phyloP scores from a whole-genome alignment of 2,797 vertebrate species.

The Trematomus bernacchii region DNA sequence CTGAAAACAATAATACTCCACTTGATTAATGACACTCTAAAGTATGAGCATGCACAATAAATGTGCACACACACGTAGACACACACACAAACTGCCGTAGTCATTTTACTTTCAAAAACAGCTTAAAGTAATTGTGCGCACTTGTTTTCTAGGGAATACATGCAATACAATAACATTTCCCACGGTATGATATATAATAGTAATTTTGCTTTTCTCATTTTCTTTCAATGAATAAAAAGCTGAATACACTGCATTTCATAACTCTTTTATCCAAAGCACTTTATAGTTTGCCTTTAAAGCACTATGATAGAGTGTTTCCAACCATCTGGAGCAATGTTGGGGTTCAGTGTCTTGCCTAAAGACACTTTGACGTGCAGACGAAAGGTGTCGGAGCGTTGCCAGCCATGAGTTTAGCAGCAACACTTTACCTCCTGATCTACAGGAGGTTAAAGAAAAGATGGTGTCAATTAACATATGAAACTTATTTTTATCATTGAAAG shows the following conservation, averaged over 20 bases:
- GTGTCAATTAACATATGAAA: not conserved
- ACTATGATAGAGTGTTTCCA: not conserved
- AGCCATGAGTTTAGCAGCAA: constrained; percentile 1
- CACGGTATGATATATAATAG: not conserved
- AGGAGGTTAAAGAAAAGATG: not conserved
- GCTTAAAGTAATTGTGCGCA: not conserved
- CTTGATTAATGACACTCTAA: constrained; percentile 82
- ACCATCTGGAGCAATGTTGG: not conserved
- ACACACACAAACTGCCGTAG: not conserved
- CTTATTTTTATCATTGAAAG: not conserved
- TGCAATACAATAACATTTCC: not conserved
- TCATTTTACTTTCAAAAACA: constrained; percentile 34
- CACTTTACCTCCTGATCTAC: not conserved
- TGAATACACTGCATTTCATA: not conserved
- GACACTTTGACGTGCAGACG: not conserved
- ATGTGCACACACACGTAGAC: constrained; percentile 16
- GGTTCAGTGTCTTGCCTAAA: constrained; percentile 9
- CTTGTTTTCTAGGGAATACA: constrained; percentile 11
- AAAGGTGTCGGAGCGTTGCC: not conserved
- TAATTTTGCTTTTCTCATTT: constrained; percentile 2
- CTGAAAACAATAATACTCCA: constrained; percentile 83
- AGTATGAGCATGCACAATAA: constrained; percentile 55
- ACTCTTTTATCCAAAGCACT: constrained; percentile 9
- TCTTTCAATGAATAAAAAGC: not conserved
- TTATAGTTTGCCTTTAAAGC: not conserved